Base-by-base conservation (phyloP, 1,140 invertebrate species). In the Eubasilissa regina region DNA sequence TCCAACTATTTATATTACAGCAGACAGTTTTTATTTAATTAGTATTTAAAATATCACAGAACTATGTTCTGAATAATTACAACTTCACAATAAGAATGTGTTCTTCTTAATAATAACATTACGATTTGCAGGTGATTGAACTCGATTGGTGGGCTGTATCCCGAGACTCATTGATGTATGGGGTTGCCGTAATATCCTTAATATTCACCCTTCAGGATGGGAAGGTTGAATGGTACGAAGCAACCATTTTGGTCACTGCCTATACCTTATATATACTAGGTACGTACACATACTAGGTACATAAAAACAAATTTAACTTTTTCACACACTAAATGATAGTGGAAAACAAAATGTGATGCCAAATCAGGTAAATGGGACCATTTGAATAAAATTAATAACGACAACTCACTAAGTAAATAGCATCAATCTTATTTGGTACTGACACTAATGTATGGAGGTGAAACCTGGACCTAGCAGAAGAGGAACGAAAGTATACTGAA, bases 81-180 rank as follows among this genome's bases (percentile, higher is more conserved):
- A n/a, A n/a, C n/a, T n/a, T n/a, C n/a, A n/a, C n/a, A n/a, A n/a
- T n/a, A n/a, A n/a, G n/a, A n/a, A n/a, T n/a, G n/a, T n/a, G n/a
- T n/a, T n/a, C n/a, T n/a, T n/a, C n/a, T n/a, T n/a, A n/a, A n/a
- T n/a, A n/a, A n/a, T n/a, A n/a, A n/a, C n/a, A n/a, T n/a, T 4
- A 51, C 9, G 21, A 19, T 60, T 43, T 17, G 10, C 19, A 95
- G 94, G 91, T 93, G 10, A 89, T 95, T 47, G 91, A 93, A 73
- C 87, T 96, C 47, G 93, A 95, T 84, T 96, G 95, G 94, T 97
- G 94, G 94, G 94, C 96, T 4, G 90, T 97, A n/a, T 93, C 93
- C 21, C 89, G 96, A 84, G 96, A 97, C 86, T 94, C 93, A 79
- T 80, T 95, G 0, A 94, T 95, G 79, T 97, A 97, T 85, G 91